phyloP scores from a whole-genome alignment of 1,140 invertebrate species.

The Diuraphis noxia region DNA sequence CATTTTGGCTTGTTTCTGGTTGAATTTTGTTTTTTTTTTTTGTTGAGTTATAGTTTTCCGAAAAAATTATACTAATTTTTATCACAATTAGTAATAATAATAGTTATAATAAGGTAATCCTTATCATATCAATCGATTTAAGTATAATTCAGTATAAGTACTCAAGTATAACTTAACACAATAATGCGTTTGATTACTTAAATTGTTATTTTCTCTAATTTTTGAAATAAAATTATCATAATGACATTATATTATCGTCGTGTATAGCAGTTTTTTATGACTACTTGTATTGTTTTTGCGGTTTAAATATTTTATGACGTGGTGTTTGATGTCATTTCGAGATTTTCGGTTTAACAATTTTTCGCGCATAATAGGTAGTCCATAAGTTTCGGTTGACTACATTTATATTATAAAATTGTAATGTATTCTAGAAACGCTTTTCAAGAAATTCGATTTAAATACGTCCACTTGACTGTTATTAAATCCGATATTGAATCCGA shows the following conservation, averaged over 20 bases:
- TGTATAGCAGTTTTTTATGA: too few relatives aligned
- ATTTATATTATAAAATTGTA: background rate
- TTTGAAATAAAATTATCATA: too few relatives aligned
- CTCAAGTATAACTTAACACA: background rate
- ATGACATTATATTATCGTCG: too few relatives aligned
- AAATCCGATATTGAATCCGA: background rate
- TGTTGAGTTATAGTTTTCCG: background rate
- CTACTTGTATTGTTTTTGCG: background rate
- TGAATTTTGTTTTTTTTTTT: background rate
- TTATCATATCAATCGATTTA: background rate
- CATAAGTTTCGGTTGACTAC: background rate
- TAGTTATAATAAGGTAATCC: background rate
- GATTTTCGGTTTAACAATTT: background rate
- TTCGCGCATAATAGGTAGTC: background rate
- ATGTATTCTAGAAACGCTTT: background rate
- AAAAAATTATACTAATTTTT: background rate
- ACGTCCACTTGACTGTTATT: background rate
- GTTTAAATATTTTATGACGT: background rate
- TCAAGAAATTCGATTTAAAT: background rate
- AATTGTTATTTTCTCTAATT: background rate
- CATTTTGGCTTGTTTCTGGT: background rate
- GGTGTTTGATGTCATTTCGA: background rate
- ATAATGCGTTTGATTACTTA: background rate
- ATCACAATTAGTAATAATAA: too few relatives aligned
- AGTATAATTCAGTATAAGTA: too few relatives aligned